phyloP scores from a whole-genome alignment of 2,888 invertebrate species.

The Xylota sylvarum region DNA sequence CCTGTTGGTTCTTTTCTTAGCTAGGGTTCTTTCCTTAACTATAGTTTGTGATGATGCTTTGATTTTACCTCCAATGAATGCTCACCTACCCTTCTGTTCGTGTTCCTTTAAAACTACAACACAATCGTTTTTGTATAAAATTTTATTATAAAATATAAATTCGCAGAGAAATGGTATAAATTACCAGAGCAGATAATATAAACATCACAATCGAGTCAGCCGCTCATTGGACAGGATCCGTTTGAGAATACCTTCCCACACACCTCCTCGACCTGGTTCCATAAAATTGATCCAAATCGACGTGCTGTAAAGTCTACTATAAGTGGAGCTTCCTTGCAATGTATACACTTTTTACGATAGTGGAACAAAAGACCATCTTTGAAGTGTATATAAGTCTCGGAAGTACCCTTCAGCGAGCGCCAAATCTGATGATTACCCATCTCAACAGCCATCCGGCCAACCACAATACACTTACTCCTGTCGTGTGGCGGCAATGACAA shows the following conservation, averaged over 20 bases:
- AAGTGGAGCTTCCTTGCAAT: conserved; percentile 80
- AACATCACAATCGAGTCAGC: conserved; percentile 19
- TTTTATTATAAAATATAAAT: conserved; percentile 44
- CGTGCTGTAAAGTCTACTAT: conserved; percentile 82
- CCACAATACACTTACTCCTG: conserved; percentile 94
- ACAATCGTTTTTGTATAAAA: background rate
- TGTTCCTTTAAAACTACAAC: background rate
- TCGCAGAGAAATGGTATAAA: no score
- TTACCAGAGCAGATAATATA: background rate
- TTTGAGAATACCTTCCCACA: conserved; percentile 81
- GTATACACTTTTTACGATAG: conserved; percentile 83
- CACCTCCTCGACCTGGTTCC: conserved; percentile 82
- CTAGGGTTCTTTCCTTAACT: no score
- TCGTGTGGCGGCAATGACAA: conserved; percentile 88
- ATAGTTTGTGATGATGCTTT: no score
- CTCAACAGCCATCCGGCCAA: conserved; percentile 92
- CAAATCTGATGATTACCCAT: conserved; percentile 94
- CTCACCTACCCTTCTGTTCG: no score
- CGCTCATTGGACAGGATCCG: conserved; percentile 81
- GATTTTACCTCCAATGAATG: no score
- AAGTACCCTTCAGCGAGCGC: conserved; percentile 80
- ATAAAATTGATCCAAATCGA: conserved; percentile 83
- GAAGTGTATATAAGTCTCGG: conserved; percentile 81
- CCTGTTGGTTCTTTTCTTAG: no score
- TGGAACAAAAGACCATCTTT: conserved; percentile 83